Conservation (phyloP, 1,140 invertebrate species). For the Drosophila dunni region DNA sequence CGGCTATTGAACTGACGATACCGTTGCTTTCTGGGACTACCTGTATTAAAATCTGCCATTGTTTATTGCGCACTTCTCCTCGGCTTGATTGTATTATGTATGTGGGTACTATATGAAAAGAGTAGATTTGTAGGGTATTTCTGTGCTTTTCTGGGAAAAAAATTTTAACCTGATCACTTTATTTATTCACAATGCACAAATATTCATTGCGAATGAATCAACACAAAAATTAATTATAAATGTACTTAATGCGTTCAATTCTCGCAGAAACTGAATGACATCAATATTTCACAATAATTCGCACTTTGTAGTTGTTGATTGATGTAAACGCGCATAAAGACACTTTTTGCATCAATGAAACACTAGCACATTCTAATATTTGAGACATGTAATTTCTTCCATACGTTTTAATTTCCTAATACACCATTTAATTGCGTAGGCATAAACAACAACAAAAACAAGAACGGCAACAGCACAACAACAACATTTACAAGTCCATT, state of each 20-base stretch:
- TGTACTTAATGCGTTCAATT: background rate
- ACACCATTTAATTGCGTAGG: slow-evolving; percentile 15
- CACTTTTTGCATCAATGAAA: background rate
- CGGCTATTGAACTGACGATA: background rate
- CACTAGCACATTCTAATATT: background rate
- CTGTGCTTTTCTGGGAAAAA: background rate
- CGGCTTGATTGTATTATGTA: no score
- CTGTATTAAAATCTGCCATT: no score
- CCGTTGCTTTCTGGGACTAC: background rate
- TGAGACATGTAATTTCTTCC: slow-evolving; percentile 2
- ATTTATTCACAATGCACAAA: background rate
- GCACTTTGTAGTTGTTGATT: background rate
- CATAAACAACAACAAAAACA: background rate
- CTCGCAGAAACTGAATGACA: background rate
- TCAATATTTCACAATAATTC: slow-evolving; percentile 4
- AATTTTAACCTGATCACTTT: no score
- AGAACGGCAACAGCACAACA: no score
- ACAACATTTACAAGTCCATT: slow-evolving; percentile 3
- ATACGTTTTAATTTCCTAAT: background rate
- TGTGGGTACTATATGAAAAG: no score
- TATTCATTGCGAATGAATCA: background rate
- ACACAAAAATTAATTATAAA: background rate
- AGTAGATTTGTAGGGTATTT: no score
- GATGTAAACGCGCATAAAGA: background rate
- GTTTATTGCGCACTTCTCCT: no score